phyloP scores from a whole-genome alignment of 2,113 vertebrate genomes.

The Thamnophis sirtalis region DNA sequence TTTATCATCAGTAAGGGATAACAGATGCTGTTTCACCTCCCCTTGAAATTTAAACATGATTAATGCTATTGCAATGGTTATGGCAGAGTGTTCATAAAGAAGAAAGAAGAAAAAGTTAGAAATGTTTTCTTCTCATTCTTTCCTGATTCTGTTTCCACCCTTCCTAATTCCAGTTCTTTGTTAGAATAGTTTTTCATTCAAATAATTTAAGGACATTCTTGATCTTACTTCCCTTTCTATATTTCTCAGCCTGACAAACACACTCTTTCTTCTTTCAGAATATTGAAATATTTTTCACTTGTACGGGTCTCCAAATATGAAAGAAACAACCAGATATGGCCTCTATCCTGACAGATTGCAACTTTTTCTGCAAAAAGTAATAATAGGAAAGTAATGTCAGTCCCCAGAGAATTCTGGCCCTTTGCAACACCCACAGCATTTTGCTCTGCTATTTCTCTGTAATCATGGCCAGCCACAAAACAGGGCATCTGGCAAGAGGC shows the following conservation, averaged over 20 bases:
- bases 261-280: background rate
- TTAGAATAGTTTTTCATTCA: background rate
- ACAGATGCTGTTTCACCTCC: background rate
- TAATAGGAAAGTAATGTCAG: background rate
- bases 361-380: background rate
- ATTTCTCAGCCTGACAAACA: background rate
- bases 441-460: background rate
- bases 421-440: background rate
- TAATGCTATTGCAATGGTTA: background rate
- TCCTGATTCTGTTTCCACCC: background rate
- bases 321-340: background rate
- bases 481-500: background rate
- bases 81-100: background rate
- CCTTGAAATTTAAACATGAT: slow-evolving; percentile 2
- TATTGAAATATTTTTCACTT: background rate
- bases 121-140: background rate
- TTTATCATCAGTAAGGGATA: slow-evolving; percentile 1
- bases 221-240: background rate
- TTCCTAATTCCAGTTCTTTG: background rate
- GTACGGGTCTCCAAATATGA: background rate
- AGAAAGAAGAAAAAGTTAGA: background rate
- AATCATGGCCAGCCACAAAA: background rate
- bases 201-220: background rate
- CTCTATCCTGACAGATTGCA: background rate
- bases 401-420: background rate